A percentile compares a stretch with the other conserved stretches of the same genome.
phyloP scores from a whole-genome alignment of 2,888 invertebrate genomes.

The Metacarcinus magister region DNA sequence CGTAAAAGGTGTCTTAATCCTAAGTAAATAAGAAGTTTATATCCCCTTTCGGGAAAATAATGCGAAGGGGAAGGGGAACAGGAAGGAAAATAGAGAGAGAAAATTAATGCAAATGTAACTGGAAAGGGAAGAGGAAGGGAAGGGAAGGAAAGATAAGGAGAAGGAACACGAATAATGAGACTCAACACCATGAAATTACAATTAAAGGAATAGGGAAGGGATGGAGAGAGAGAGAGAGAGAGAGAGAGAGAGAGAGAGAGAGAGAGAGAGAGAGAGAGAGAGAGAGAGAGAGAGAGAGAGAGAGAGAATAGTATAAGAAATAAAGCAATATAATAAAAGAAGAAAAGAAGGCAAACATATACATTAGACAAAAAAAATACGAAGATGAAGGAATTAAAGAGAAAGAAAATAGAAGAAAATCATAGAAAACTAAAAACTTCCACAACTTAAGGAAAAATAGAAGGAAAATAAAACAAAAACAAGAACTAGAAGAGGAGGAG shows the following conservation, averaged over 20 bases:
- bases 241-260: no score
- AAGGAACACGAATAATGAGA: not conserved
- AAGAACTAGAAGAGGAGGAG: not conserved
- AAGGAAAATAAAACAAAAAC: not conserved
- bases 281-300: slow-evolving; percentile 2
- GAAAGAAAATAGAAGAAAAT: not conserved
- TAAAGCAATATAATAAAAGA: not conserved
- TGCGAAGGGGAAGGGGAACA: no score
- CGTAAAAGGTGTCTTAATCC: not conserved
- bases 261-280: not conserved
- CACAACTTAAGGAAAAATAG: not conserved
- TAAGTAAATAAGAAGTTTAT: no score
- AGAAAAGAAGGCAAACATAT: no score
- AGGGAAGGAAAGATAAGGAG: not conserved
- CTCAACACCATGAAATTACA: not conserved
- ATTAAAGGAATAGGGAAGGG: no score
- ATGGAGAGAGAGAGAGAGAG: no score
- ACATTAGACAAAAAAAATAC: not conserved
- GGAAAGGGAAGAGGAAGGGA: not conserved
- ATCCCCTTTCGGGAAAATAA: no score
- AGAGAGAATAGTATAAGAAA: no score
- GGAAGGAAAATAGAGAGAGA: not conserved
- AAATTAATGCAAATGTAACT: not conserved
- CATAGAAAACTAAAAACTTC: not conserved
- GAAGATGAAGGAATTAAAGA: not conserved